Conservation (phyloP, 2,113 vertebrate species). For the Vidua macroura region DNA sequence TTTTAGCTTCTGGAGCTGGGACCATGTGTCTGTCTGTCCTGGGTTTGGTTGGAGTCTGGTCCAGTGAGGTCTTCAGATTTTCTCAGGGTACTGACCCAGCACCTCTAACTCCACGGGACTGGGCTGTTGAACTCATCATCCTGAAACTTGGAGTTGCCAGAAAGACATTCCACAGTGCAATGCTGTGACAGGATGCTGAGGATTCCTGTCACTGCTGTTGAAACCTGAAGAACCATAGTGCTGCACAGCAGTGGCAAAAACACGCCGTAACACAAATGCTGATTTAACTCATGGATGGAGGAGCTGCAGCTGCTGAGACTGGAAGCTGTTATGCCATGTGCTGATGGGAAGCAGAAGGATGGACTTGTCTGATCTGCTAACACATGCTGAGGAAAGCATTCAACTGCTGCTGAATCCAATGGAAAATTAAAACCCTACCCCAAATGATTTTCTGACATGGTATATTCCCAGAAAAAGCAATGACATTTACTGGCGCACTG, state of each 20-base stretch:
- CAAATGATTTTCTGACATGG: neutral
- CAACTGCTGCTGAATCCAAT: neutral
- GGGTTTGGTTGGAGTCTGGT: neutral
- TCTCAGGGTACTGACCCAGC: neutral
- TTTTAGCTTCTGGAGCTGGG: neutral
- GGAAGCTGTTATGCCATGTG: neutral
- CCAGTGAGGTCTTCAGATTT: neutral
- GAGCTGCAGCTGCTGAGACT: neutral
- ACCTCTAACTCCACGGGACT: neutral
- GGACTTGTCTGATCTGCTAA: neutral
- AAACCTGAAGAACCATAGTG: neutral
- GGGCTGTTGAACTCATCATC: neutral
- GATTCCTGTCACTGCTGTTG: neutral
- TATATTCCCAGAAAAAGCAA: neutral
- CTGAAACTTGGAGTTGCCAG: accelerated
- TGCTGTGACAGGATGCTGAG: neutral
- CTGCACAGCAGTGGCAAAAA: neutral
- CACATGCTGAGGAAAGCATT: accelerated
- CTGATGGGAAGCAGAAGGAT: neutral
- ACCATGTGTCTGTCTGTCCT: neutral
- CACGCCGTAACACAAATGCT: neutral
- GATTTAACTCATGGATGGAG: neutral
- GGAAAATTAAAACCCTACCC: neutral
- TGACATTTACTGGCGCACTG: neutral
- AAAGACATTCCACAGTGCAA: neutral